Evolutionary conservation across 2,888 invertebrate species (phyloP).

Genomic region (Pollenia amentaria): DNA sequence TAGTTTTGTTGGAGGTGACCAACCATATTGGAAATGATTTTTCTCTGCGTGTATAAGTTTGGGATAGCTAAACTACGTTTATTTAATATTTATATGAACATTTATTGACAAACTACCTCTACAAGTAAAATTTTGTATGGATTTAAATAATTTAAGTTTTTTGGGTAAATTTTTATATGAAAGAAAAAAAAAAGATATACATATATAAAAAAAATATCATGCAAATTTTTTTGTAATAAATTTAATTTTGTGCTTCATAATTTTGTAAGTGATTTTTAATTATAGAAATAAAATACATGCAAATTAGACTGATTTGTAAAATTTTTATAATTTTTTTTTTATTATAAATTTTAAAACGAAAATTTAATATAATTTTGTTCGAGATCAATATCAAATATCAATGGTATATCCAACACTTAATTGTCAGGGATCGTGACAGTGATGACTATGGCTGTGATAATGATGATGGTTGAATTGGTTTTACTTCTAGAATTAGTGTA

Average conservation of each 20-base stretch:
- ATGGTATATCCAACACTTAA: constrained; percentile 71
- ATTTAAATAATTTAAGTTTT: no score
- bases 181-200: background rate
- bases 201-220: constrained; percentile 44
- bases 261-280: constrained; percentile 40
- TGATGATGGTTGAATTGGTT: background rate
- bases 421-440: background rate
- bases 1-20: no score
- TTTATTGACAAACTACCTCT: no score
- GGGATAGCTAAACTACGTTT: no score
- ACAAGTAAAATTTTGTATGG: no score
- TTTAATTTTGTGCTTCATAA: constrained; percentile 31
- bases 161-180: background rate
- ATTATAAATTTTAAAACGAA: background rate
- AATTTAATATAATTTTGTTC: constrained; percentile 38
- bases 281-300: constrained; percentile 44
- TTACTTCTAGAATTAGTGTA: background rate
- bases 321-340: background rate
- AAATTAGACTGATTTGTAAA: constrained; percentile 30
- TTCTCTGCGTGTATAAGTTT: no score
- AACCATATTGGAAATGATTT: no score
- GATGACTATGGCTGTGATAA: constrained; percentile 12
- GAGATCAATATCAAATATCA: constrained; percentile 56
- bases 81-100: no score
- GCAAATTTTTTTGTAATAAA: constrained; percentile 54